Percentiles rank a stretch among this genome's conserved stretches.
These are phyloP conservation scores for Philonicus albiceps DNA, from an alignment of 2,888 invertebrate species.

Conservation along the genomic window DNA sequence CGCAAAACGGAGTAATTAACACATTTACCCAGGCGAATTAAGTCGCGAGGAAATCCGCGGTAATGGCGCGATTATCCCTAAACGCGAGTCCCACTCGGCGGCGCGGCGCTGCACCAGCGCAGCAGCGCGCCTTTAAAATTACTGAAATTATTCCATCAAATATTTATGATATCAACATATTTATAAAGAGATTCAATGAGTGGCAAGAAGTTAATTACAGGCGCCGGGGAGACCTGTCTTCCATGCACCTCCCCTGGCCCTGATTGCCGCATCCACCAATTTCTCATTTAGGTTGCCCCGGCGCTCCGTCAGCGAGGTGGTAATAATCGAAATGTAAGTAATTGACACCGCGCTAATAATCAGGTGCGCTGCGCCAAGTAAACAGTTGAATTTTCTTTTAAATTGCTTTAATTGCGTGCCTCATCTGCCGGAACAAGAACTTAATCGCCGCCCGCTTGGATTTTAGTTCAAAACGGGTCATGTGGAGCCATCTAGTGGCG, in stretches of 20 bases:
- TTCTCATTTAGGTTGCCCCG: constrained; percentile 5
- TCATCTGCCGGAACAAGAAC: constrained; percentile 29
- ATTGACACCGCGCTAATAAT: constrained; percentile 30
- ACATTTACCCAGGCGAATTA: neutral
- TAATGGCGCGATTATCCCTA: constrained; percentile 23
- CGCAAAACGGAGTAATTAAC: neutral
- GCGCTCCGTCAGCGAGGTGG: neutral
- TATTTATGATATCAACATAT: constrained; percentile 39
- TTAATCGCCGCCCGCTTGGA: neutral
- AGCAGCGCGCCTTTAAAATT: constrained; percentile 24
- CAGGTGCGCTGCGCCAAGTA: constrained; percentile 10
- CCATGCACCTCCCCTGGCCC: neutral
- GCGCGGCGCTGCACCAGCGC: neutral
- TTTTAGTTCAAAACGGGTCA: neutral
- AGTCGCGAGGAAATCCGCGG: neutral
- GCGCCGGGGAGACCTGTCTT: constrained; percentile 4
- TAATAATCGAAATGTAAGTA: constrained; percentile 36
- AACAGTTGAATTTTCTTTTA: constrained; percentile 37
- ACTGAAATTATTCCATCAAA: constrained; percentile 40
- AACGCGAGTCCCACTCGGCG: neutral
- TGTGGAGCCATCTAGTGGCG: constrained; percentile 14
- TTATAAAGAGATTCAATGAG: constrained; percentile 37
- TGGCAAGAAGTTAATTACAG: constrained; percentile 38
- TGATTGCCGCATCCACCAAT: constrained; percentile 16
- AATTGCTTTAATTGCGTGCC: constrained; percentile 40